These are phyloP conservation scores for Galerucella calmariensis DNA, from an alignment of 2,888 invertebrate genomes.

Conservation along the genomic window DNA sequence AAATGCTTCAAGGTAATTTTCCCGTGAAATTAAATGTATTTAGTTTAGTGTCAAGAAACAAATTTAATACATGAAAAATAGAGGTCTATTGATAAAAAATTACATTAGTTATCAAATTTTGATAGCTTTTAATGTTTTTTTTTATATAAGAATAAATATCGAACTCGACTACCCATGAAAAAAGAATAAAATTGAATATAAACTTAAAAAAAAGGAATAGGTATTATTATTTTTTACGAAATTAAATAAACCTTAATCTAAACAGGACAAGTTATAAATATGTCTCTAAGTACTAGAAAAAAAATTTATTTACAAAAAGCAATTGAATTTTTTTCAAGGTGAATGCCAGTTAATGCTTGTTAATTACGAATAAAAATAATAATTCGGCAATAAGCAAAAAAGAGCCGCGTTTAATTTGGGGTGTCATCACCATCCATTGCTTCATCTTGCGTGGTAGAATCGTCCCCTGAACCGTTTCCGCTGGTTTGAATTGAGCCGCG, in stretches of 20 bases:
- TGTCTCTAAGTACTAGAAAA: constrained; percentile 54
- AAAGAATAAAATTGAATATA: constrained; percentile 3
- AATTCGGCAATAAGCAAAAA: constrained; percentile 33
- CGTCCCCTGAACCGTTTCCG: constrained; percentile 76
- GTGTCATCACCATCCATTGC: constrained; percentile 80
- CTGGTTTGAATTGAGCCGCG: constrained; percentile 75
- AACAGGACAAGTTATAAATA: constrained; percentile 44
- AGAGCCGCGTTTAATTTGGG: constrained; percentile 62
- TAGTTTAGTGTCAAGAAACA: constrained; percentile 15
- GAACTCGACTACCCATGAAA: not conserved
- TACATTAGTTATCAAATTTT: not conserved
- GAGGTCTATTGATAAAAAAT: not conserved
- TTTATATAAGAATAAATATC: constrained; percentile 5
- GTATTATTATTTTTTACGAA: constrained; percentile 7
- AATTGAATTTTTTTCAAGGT: constrained; percentile 42
- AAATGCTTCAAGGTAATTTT: constrained; percentile 37
- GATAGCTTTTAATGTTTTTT: not conserved
- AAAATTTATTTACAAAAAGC: constrained; percentile 52
- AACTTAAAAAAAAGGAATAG: not conserved
- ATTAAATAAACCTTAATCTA: constrained; percentile 33
- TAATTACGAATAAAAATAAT: constrained; percentile 31
- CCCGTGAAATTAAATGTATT: constrained; percentile 20
- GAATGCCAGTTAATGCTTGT: constrained; percentile 37
- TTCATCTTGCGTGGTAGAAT: constrained; percentile 81
- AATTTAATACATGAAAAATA: not conserved